Evolutionary conservation across 64 coral and sea anemone species (phyloP).

Genomic region (Porites australiensis): DNA sequence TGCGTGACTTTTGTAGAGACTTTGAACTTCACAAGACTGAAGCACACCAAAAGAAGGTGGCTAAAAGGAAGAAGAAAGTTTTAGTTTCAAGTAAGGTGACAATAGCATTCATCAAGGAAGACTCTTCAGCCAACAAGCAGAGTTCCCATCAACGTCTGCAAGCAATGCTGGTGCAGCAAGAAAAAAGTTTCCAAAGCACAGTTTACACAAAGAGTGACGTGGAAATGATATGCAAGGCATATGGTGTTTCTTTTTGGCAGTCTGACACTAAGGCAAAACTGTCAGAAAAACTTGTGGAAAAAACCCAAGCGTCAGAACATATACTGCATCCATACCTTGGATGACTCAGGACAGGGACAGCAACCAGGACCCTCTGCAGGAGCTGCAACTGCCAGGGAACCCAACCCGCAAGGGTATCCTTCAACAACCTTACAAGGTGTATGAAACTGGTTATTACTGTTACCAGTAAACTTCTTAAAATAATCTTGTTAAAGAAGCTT

Average conservation of each 20-base stretch:
- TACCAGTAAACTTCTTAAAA: too few relatives aligned
- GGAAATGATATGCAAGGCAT: conserved; percentile 17
- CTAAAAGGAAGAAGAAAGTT: conserved; percentile 21
- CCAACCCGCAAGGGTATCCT: too few relatives aligned
- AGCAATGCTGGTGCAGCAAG: conserved; percentile 10
- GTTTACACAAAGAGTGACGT: conserved; percentile 1
- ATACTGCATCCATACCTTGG: background rate
- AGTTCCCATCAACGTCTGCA: background rate
- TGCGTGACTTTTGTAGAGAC: conserved; percentile 57
- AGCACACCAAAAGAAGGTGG: conserved; percentile 62
- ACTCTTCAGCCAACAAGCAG: background rate
- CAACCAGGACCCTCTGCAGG: too few relatives aligned
- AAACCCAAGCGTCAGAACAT: background rate
- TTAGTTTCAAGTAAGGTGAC: conserved; percentile 20
- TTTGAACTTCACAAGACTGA: conserved; percentile 52
- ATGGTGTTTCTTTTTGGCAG: conserved; percentile 1
- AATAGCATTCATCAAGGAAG: background rate
- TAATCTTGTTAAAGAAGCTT: too few relatives aligned
- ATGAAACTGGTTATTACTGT: too few relatives aligned
- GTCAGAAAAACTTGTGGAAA: background rate
- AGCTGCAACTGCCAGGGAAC: too few relatives aligned
- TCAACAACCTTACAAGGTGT: too few relatives aligned
- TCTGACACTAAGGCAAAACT: conserved; percentile 2
- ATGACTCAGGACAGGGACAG: background rate
- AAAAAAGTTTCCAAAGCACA: conserved; percentile 2